A percentile compares a stretch with the other conserved stretches of the same genome.
These are phyloP conservation scores for Poecilia picta DNA, from an alignment of 2,797 vertebrate genomes.

Conservation along the genomic window DNA sequence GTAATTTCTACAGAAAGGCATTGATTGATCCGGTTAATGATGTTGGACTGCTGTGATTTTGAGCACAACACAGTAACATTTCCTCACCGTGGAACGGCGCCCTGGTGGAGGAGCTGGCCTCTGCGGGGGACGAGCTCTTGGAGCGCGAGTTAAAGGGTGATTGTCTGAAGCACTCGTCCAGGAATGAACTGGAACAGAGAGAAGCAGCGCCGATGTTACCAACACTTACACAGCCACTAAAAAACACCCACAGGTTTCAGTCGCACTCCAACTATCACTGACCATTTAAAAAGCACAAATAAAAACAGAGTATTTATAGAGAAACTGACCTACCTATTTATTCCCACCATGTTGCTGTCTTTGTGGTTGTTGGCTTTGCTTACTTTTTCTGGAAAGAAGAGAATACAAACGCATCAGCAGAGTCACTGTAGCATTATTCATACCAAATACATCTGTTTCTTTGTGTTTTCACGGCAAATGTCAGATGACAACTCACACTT, in stretches of 20 bases:
- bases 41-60: neutral
- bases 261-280: neutral
- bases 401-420: neutral
- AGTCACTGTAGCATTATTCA: neutral
- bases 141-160: slow-evolving; percentile 95
- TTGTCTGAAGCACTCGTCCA: slow-evolving; percentile 99
- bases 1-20: neutral
- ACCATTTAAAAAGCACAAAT: neutral
- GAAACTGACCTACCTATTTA: slow-evolving; percentile 86
- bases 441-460: neutral
- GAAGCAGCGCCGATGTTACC: slow-evolving; percentile 36
- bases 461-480: neutral
- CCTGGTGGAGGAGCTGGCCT: slow-evolving; percentile 88
- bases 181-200: slow-evolving; percentile 87
- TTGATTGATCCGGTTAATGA: neutral
- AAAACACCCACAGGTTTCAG: slow-evolving; percentile 9
- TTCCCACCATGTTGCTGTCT: slow-evolving; percentile 88
- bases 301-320: neutral
- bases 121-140: slow-evolving; percentile 92
- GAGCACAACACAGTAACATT: slow-evolving; percentile 2
- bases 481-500: neutral
- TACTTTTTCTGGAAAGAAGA: slow-evolving; percentile 90
- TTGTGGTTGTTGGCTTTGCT: slow-evolving; percentile 99
- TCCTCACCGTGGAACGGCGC: slow-evolving; percentile 86
- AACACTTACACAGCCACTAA: slow-evolving; percentile 23